These are phyloP conservation scores for Salpingus planirostris DNA, from an alignment of 2,888 invertebrate species.

Conservation along the genomic window DNA sequence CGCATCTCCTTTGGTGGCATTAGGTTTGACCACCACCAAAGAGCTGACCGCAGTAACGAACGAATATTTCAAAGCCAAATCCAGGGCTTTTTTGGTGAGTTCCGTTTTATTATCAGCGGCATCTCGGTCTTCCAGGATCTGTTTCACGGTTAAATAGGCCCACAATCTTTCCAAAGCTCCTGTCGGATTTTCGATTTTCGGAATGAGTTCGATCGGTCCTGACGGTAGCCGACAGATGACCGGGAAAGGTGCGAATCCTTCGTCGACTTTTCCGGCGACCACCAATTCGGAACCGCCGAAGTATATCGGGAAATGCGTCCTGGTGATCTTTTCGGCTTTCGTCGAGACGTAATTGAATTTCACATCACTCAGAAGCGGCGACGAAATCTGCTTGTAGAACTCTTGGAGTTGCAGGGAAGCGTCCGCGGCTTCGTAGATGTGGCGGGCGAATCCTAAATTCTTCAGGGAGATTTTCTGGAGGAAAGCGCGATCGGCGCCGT, in stretches of 20 bases:
- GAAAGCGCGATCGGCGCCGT: constrained; percentile 57
- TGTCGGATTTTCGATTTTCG: constrained; percentile 26
- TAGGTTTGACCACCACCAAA: constrained; percentile 58
- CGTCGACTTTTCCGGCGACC: constrained; percentile 47
- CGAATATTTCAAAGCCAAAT: constrained; percentile 46
- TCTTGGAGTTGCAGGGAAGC: constrained; percentile 56
- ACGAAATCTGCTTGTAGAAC: constrained; percentile 60
- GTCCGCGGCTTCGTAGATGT: constrained; percentile 65
- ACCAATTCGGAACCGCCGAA: constrained; percentile 58
- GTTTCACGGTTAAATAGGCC: constrained; percentile 59
- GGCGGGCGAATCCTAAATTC: constrained; percentile 58
- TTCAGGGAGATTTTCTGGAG: constrained; percentile 55
- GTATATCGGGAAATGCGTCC: constrained; percentile 48
- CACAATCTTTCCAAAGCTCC: constrained; percentile 44
- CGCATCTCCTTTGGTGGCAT: constrained; percentile 41
- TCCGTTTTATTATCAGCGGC: constrained; percentile 26
- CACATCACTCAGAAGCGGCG: constrained; percentile 57
- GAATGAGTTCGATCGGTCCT: constrained; percentile 25
- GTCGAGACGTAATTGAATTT: constrained; percentile 55
- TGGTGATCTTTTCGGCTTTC: constrained; percentile 48
- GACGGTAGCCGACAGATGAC: constrained; percentile 18
- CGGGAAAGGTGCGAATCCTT: constrained; percentile 1
- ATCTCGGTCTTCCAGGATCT: constrained; percentile 49
- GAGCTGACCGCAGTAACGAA: constrained; percentile 65
- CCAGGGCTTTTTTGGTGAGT: constrained; percentile 47